phyloP scores from a whole-genome alignment of 2,888 invertebrate species.

The Eutolmus rufibarbis region DNA sequence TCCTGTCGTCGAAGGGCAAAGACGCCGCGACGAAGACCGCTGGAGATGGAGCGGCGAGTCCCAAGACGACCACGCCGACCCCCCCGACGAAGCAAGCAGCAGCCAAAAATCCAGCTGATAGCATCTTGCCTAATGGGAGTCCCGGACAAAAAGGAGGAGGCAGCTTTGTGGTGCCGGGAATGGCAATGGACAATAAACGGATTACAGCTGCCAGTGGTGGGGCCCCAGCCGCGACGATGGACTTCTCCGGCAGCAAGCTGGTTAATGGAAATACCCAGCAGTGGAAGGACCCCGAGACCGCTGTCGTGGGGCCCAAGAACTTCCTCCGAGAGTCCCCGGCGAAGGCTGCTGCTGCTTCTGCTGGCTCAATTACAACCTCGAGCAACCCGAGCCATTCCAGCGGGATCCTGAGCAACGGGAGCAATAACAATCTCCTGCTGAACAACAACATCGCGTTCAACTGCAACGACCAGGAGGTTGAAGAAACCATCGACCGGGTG shows the following conservation, averaged over 20 bases:
- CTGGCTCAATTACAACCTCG: background rate
- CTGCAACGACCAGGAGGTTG: slow-evolving; percentile 47
- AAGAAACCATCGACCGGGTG: slow-evolving; percentile 48
- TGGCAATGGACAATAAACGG: slow-evolving; percentile 11
- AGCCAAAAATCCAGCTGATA: background rate
- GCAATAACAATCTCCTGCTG: slow-evolving; percentile 36
- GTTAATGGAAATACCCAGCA: slow-evolving; percentile 26
- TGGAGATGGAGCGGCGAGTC: background rate
- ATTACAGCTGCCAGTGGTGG: background rate
- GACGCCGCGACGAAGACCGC: background rate
- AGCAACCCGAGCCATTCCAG: background rate
- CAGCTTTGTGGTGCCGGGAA: background rate
- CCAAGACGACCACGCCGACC: background rate
- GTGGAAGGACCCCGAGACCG: background rate
- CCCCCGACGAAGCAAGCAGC: background rate
- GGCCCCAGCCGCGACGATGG: background rate
- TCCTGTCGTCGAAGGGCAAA: background rate
- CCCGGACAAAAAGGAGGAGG: slow-evolving; percentile 11
- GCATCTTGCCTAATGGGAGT: slow-evolving; percentile 14
- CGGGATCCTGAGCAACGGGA: background rate
- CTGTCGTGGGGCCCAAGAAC: background rate
- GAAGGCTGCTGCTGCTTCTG: background rate
- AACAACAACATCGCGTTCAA: background rate
- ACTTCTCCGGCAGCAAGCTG: background rate
- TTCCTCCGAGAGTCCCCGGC: background rate